Conservation (phyloP, 2,113 vertebrate species). For the Vicugna pacos region DNA sequence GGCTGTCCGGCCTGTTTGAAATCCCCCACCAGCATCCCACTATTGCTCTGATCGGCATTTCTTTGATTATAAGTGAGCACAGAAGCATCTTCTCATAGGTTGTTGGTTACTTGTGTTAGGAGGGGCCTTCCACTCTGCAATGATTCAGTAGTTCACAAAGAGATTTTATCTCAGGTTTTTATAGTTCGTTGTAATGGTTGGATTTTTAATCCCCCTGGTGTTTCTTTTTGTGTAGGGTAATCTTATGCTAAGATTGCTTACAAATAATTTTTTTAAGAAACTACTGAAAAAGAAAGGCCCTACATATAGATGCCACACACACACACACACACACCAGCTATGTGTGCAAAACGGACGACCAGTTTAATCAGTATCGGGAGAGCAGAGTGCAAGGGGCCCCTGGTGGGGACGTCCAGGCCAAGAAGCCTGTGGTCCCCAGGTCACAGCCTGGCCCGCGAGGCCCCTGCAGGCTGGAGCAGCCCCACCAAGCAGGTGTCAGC, state of each 20-base stretch:
- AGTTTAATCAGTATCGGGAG: background rate
- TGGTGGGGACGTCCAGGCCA: background rate
- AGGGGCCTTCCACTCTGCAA: background rate
- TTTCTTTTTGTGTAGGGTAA: slow-evolving; percentile 40
- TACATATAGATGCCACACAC: background rate
- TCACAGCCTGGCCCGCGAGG: background rate
- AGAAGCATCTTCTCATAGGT: background rate
- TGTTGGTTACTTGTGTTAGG: background rate
- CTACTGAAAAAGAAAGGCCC: slow-evolving; percentile 1
- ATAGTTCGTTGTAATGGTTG: background rate
- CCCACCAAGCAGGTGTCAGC: background rate
- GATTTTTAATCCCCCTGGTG: slow-evolving; percentile 30
- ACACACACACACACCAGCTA: background rate
- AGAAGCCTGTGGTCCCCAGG: background rate
- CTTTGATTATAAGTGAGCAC: background rate
- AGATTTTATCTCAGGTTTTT: slow-evolving; percentile 37
- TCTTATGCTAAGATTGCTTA: slow-evolving; percentile 34
- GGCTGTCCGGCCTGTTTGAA: background rate
- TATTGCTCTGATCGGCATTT: background rate
- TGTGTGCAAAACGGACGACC: background rate
- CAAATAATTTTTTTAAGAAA: slow-evolving; percentile 25
- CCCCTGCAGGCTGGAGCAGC: background rate
- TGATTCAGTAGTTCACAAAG: background rate
- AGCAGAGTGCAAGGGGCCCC: background rate
- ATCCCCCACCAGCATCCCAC: background rate